Evolutionary conservation across 2,888 invertebrate species (phyloP).

Genomic region (Homarus gammarus): DNA sequence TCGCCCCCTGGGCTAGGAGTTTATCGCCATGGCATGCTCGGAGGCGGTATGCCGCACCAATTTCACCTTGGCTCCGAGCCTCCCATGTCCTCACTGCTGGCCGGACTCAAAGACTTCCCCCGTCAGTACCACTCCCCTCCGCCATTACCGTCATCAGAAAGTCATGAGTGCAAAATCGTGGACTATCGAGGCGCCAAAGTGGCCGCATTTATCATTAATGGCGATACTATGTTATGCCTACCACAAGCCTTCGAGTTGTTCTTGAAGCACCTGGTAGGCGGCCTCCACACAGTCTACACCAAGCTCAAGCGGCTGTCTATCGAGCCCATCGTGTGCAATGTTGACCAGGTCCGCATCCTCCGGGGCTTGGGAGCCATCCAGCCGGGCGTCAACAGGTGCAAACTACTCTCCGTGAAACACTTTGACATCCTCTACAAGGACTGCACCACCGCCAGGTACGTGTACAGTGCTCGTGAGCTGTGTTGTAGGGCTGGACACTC

Average conservation of each 20-base stretch:
- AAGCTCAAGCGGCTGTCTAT: slow-evolving; percentile 99
- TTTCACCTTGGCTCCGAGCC: slow-evolving; percentile 74
- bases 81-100: slow-evolving; percentile 77
- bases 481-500: slow-evolving; percentile 33
- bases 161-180: slow-evolving; percentile 97
- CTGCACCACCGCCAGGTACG: slow-evolving; percentile 99
- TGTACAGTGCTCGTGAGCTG: slow-evolving; percentile 5
- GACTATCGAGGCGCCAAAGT: slow-evolving; percentile 98
- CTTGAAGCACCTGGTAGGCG: slow-evolving; percentile 98
- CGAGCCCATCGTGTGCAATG: slow-evolving; percentile 99
- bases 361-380: slow-evolving; percentile 99
- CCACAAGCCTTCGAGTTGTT: slow-evolving; percentile 99
- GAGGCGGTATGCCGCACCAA: slow-evolving; percentile 67
- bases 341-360: slow-evolving; percentile 99
- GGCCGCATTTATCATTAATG: slow-evolving; percentile 97
- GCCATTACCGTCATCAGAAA: slow-evolving; percentile 91
- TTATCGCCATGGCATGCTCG: slow-evolving; percentile 73
- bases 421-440: slow-evolving; percentile 99
- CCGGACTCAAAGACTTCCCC: slow-evolving; percentile 79
- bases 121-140: slow-evolving; percentile 85
- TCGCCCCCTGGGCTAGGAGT: slow-evolving; percentile 67
- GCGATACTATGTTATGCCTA: slow-evolving; percentile 97
- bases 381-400: slow-evolving; percentile 99
- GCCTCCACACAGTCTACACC: slow-evolving; percentile 99
- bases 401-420: slow-evolving; percentile 98